phyloP scores from a whole-genome alignment of 2,888 invertebrate genomes.

The Cepaea hortensis region DNA sequence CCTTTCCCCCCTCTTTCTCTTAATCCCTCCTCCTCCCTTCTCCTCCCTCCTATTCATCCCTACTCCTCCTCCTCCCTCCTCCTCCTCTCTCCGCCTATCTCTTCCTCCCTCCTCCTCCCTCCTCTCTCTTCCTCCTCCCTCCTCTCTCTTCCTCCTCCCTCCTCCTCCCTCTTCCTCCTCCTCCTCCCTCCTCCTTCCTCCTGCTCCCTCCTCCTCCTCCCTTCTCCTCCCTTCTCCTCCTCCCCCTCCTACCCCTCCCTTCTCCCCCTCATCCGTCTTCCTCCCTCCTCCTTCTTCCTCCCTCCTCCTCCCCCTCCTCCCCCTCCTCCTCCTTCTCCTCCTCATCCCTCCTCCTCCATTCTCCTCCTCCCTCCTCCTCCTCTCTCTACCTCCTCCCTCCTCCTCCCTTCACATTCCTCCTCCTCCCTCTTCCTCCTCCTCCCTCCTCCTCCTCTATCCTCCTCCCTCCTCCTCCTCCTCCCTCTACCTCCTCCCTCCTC shows the following conservation, averaged over 20 bases:
- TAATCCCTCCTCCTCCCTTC: background rate
- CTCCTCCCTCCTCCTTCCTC: background rate
- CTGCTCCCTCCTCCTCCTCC: background rate
- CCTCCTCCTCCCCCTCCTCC: background rate
- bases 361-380: no score
- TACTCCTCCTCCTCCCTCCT: no score
- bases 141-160: conserved; percentile 6
- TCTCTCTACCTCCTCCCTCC: no score
- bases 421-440: background rate
- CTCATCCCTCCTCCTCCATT: no score
- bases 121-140: background rate
- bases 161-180: background rate
- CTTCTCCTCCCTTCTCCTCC: conserved; percentile 7
- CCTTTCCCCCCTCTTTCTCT: background rate
- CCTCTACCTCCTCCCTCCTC: conserved; percentile 1
- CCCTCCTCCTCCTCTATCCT: background rate
- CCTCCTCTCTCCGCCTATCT: no score
- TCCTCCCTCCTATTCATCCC: no score
- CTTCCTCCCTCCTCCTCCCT: background rate
- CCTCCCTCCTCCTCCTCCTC: background rate
- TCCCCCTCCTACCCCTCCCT: no score
- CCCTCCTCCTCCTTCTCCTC: no score
- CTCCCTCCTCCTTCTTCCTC: background rate
- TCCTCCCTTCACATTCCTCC: no score
- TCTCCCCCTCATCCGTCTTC: conserved; percentile 10